These are phyloP conservation scores for Noctuana brunneofusca DNA, from an alignment of 2,888 invertebrate species.

Conservation along the genomic window DNA sequence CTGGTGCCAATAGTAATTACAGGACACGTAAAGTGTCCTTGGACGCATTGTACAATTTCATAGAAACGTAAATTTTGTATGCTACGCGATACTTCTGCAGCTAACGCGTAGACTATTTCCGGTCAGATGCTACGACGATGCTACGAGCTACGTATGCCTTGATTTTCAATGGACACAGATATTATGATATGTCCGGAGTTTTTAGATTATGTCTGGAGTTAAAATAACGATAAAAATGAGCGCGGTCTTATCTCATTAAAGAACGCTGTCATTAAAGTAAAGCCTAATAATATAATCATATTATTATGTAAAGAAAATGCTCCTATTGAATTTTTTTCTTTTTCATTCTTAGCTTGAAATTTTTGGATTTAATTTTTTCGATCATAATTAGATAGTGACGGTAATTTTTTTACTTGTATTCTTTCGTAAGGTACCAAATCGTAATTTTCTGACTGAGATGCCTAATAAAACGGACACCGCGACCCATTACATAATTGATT, in stretches of 20 bases:
- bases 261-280: background rate
- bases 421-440: background rate
- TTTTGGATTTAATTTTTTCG: background rate
- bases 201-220: background rate
- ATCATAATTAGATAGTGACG: background rate
- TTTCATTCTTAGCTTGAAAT: no score
- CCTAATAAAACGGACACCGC: conserved; percentile 38
- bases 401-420: background rate
- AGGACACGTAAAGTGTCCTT: background rate
- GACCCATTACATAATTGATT: conserved; percentile 55
- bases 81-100: conserved; percentile 21
- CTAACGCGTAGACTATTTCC: conserved; percentile 22
- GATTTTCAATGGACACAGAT: conserved; percentile 18
- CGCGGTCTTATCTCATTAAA: background rate
- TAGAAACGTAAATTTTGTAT: background rate
- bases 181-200: background rate
- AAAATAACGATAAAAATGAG: background rate
- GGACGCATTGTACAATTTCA: background rate
- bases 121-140: conserved; percentile 36
- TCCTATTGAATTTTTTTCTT: no score
- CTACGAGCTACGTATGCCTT: conserved; percentile 31
- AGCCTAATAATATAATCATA: no score
- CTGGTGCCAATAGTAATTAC: background rate
- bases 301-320: no score
- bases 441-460: conserved; percentile 36